phyloP scores from a whole-genome alignment of 2,113 vertebrate genomes.

The Phycodurus eques region DNA sequence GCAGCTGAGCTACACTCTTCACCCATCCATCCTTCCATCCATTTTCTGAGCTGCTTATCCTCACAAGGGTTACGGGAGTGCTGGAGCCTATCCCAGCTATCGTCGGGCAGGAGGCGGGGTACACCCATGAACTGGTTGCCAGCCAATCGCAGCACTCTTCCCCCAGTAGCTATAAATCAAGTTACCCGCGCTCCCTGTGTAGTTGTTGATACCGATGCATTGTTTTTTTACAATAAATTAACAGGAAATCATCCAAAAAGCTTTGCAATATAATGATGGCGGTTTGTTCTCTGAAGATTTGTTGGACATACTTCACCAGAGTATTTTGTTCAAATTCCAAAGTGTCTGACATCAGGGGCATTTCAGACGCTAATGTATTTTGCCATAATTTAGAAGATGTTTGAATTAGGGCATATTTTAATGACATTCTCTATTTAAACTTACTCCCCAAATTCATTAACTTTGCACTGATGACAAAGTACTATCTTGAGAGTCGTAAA shows the following conservation, averaged over 20 bases:
- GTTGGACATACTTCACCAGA: too few species aligned
- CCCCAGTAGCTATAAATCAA: constrained; percentile 1
- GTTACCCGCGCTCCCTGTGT: neutral
- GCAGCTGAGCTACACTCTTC: neutral
- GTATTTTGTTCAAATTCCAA: neutral
- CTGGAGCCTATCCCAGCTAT: too few species aligned
- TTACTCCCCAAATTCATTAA: neutral
- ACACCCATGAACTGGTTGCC: too few species aligned
- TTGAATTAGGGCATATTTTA: too few species aligned
- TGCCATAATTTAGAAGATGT: too few species aligned
- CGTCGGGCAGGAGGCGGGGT: too few species aligned
- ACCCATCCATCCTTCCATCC: neutral
- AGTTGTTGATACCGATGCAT: neutral
- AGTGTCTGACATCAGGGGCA: neutral
- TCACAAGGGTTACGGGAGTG: too few species aligned
- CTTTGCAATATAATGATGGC: too few species aligned
- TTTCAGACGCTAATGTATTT: neutral
- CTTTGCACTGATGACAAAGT: neutral
- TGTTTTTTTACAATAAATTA: neutral
- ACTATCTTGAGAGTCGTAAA: neutral
- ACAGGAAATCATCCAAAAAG: neutral
- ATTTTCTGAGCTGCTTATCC: too few species aligned
- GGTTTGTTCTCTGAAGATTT: too few species aligned
- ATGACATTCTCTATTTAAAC: neutral
- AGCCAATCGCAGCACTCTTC: neutral